A percentile compares a stretch with the other conserved stretches of the same genome.
Conservation (phyloP, 1,140 invertebrate genomes). For the Neodiprion pinetum region DNA sequence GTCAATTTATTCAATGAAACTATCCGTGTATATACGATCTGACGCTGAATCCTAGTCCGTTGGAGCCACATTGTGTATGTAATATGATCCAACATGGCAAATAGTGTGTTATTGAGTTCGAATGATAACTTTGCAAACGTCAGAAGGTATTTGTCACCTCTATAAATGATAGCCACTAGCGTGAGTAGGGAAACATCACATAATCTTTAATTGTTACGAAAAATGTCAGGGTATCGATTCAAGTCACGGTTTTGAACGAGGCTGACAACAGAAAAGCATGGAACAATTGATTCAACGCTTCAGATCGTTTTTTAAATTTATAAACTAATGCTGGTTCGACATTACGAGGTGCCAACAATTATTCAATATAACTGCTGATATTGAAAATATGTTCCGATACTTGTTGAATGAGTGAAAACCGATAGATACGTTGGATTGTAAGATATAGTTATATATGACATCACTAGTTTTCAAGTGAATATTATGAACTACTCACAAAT, state of each 20-base stretch:
- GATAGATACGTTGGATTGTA: background rate
- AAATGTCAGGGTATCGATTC: background rate
- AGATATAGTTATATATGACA: constrained; percentile 3
- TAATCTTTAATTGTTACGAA: background rate
- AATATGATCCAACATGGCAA: too few relatives aligned
- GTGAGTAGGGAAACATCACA: background rate
- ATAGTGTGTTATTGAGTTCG: too few relatives aligned
- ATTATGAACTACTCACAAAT: background rate
- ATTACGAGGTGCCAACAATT: too few relatives aligned
- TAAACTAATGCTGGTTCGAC: too few relatives aligned
- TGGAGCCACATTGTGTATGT: constrained; percentile 41
- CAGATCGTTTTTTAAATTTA: too few relatives aligned
- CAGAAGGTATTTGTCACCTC: constrained; percentile 30
- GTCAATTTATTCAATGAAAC: constrained; percentile 3
- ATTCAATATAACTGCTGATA: too few relatives aligned
- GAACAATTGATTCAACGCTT: too few relatives aligned
- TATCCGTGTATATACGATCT: constrained; percentile 57
- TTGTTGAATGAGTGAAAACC: too few relatives aligned
- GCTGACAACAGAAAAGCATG: background rate
- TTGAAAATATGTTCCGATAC: too few relatives aligned
- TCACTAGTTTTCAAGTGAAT: background rate
- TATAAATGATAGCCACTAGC: background rate
- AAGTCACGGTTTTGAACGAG: background rate
- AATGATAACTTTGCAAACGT: constrained; percentile 35
- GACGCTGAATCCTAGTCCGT: constrained; percentile 59